These are phyloP conservation scores for Chelonus formosanus DNA, from an alignment of 2,888 invertebrate species.

Conservation along the genomic window DNA sequence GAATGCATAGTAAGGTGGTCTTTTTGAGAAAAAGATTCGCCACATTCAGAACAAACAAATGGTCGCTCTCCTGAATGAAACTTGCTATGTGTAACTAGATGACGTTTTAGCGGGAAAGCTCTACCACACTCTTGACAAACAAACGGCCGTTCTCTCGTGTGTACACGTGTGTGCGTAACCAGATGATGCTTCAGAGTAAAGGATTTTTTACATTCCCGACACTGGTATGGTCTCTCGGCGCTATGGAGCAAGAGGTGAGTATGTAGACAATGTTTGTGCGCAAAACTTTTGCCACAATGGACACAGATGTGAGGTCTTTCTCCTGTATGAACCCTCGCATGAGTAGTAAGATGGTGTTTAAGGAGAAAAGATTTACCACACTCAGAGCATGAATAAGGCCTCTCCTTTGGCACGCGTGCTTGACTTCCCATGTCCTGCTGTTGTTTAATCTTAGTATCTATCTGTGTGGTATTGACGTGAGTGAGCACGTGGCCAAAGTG, in stretches of 20 bases:
- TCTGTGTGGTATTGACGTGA: conserved; percentile 66
- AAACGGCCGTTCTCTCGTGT: conserved; percentile 83
- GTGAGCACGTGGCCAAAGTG: conserved; percentile 62
- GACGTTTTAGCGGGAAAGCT: conserved; percentile 82
- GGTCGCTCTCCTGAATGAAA: conserved; percentile 87
- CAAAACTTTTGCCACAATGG: conserved; percentile 83
- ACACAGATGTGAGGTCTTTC: conserved; percentile 81
- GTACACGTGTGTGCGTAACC: conserved; percentile 81
- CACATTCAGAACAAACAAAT: conserved; percentile 87
- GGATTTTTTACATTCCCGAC: conserved; percentile 86
- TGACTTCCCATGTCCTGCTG: conserved; percentile 71
- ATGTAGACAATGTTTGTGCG: conserved; percentile 84
- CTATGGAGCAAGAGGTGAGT: conserved; percentile 84
- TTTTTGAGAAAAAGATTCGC: conserved; percentile 90
- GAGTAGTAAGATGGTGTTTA: conserved; percentile 86
- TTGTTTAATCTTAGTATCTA: conserved; percentile 68
- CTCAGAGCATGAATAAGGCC: conserved; percentile 83
- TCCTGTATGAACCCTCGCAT: conserved; percentile 83
- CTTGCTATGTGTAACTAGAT: conserved; percentile 85
- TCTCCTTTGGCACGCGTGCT: conserved; percentile 71
- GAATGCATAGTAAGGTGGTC: conserved; percentile 90
- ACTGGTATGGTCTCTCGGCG: conserved; percentile 83
- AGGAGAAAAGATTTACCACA: conserved; percentile 85
- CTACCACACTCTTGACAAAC: conserved; percentile 85
- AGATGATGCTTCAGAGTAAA: conserved; percentile 87